Conservation (phyloP, 1,140 invertebrate species). For the Stenopsyche tienmushanensis region DNA sequence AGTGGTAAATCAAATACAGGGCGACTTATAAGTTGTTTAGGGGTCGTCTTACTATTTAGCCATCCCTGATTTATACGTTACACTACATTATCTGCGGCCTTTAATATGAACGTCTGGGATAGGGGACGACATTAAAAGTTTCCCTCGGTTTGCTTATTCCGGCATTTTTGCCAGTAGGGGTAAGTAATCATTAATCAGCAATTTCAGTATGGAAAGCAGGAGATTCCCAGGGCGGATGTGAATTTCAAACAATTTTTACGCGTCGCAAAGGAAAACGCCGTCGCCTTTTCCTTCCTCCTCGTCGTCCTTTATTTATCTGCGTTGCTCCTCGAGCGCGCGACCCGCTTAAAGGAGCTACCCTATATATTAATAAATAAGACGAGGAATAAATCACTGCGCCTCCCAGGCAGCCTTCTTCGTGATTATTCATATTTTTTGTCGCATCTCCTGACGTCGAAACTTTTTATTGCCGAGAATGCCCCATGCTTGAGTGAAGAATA, state of each 20-base stretch:
- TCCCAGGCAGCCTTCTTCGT: neutral
- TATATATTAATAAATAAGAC: slow-evolving; percentile 6
- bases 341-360: neutral
- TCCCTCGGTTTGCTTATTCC: too few species aligned
- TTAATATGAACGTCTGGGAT: too few species aligned
- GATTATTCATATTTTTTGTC: neutral
- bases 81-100: too few species aligned
- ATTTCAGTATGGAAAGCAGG: neutral
- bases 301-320: neutral
- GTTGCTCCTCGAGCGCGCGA: too few species aligned
- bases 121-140: too few species aligned
- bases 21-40: too few species aligned
- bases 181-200: slow-evolving; percentile 4
- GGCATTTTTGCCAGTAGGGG: too few species aligned
- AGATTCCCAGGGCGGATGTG: neutral
- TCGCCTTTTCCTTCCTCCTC: slow-evolving; percentile 8
- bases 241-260: neutral
- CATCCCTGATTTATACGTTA: too few species aligned
- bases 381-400: neutral
- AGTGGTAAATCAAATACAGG: too few species aligned
- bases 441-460: neutral
- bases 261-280: neutral
- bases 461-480: neutral
- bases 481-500: neutral
- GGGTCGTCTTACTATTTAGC: too few species aligned